A percentile compares a stretch with the other conserved stretches of the same genome.
phyloP scores from a whole-genome alignment of 1,140 invertebrate genomes.

The Maconellicoccus hirsutus region DNA sequence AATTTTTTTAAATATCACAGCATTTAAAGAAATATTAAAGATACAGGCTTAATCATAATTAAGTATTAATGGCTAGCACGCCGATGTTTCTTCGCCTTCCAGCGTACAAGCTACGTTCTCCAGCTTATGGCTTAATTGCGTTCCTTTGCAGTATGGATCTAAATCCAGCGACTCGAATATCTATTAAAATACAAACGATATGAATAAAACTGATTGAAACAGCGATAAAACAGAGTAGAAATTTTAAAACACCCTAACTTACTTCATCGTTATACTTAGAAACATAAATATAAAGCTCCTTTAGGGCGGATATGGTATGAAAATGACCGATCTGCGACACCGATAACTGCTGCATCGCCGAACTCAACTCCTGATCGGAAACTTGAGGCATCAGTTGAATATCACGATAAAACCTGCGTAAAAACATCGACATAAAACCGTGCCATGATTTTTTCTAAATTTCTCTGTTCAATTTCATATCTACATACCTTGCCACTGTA shows the following conservation, averaged over 20 bases:
- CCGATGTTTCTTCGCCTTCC: conserved; percentile 56
- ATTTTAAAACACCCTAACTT: too few species aligned
- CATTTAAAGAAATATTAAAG: conserved; percentile 13
- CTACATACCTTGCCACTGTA: conserved; percentile 62
- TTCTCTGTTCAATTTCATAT: neutral
- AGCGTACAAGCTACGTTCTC: conserved; percentile 81
- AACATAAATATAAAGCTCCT: conserved; percentile 88
- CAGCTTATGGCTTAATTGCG: conserved; percentile 76
- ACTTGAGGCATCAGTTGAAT: conserved; percentile 74
- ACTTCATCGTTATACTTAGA: conserved; percentile 87
- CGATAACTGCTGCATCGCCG: conserved; percentile 81
- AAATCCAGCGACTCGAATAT: conserved; percentile 69
- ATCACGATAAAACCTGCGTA: conserved; percentile 78
- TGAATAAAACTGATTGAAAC: too few species aligned
- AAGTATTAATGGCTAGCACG: conserved; percentile 37
- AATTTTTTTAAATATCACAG: conserved; percentile 14
- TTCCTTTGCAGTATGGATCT: conserved; percentile 68
- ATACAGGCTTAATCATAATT: neutral
- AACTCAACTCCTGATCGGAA: conserved; percentile 82
- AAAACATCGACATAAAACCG: neutral
- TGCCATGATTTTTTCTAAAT: too few species aligned
- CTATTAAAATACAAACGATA: too few species aligned
- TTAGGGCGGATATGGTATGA: conserved; percentile 77
- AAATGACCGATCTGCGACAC: conserved; percentile 77
- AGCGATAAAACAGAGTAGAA: too few species aligned